phyloP scores from a whole-genome alignment of 2,113 vertebrate genomes.

The Hirundichthys speculiger region DNA sequence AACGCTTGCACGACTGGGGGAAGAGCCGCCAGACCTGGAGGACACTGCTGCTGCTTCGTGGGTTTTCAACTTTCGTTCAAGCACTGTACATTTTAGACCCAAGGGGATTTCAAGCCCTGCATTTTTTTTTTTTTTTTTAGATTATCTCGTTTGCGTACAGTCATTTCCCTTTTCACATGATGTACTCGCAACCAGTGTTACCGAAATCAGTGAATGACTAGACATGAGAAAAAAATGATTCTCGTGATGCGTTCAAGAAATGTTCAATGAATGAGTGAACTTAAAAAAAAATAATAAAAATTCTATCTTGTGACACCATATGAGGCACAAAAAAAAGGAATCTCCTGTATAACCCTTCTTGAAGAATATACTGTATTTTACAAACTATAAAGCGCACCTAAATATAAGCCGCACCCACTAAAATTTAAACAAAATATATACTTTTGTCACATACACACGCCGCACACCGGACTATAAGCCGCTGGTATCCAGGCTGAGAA shows the following conservation, averaged over 20 bases:
- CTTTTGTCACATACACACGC: too few species aligned
- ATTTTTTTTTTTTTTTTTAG: too few species aligned
- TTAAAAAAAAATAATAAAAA: too few species aligned
- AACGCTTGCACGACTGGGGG: neutral
- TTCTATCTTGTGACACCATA: too few species aligned
- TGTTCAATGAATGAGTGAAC: neutral
- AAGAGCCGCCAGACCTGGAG: conserved; percentile 17
- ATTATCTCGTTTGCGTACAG: neutral
- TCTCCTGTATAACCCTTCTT: too few species aligned
- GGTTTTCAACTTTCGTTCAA: conserved; percentile 17
- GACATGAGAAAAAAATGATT: neutral
- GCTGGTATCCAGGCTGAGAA: too few species aligned
- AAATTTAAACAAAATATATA: too few species aligned
- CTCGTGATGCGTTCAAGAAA: neutral
- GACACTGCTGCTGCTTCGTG: too few species aligned
- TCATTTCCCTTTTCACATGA: neutral
- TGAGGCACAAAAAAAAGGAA: neutral
- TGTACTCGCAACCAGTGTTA: neutral
- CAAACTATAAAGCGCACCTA: too few species aligned
- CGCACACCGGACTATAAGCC: too few species aligned
- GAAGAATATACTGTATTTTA: too few species aligned
- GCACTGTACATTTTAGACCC: neutral
- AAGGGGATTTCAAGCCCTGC: neutral
- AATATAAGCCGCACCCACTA: too few species aligned
- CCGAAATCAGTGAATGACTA: neutral